Evolutionary conservation across 2,888 invertebrate genomes (phyloP).

Genomic region (Drosophila multiciliata): DNA sequence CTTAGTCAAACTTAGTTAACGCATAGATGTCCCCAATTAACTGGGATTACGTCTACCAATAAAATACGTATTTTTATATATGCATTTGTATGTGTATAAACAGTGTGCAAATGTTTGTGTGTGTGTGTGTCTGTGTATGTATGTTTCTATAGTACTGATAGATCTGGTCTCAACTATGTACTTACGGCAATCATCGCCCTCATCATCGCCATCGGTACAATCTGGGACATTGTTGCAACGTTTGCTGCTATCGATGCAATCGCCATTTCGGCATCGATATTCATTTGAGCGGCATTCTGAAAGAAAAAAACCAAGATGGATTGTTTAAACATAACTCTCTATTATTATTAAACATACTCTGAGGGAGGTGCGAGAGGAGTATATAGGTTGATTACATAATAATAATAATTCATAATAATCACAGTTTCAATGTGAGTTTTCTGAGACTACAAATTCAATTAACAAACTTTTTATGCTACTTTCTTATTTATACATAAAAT

Average conservation of each 20-base stretch:
- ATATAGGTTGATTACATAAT: neutral
- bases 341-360: neutral
- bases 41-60: slow-evolving; percentile 37
- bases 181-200: slow-evolving; percentile 85
- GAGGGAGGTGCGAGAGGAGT: neutral
- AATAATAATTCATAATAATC: too few species aligned
- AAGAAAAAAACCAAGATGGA: slow-evolving; percentile 72
- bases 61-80: slow-evolving; percentile 8
- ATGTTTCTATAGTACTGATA: neutral
- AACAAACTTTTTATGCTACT: neutral
- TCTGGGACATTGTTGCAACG: slow-evolving; percentile 86
- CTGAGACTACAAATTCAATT: too few species aligned
- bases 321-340: neutral
- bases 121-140: slow-evolving; percentile 10
- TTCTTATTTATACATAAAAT: neutral
- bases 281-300: slow-evolving; percentile 86
- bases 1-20: slow-evolving; percentile 60
- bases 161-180: slow-evolving; percentile 25
- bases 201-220: slow-evolving; percentile 88
- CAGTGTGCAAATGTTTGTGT: slow-evolving; percentile 2
- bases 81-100: slow-evolving; percentile 9
- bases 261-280: slow-evolving; percentile 87
- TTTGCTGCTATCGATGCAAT: slow-evolving; percentile 86
- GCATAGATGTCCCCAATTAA: slow-evolving; percentile 30
- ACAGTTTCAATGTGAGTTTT: too few species aligned